These are phyloP conservation scores for Cataglyphis rosenhaueri DNA, from an alignment of 2,888 invertebrate genomes.

Conservation along the genomic window DNA sequence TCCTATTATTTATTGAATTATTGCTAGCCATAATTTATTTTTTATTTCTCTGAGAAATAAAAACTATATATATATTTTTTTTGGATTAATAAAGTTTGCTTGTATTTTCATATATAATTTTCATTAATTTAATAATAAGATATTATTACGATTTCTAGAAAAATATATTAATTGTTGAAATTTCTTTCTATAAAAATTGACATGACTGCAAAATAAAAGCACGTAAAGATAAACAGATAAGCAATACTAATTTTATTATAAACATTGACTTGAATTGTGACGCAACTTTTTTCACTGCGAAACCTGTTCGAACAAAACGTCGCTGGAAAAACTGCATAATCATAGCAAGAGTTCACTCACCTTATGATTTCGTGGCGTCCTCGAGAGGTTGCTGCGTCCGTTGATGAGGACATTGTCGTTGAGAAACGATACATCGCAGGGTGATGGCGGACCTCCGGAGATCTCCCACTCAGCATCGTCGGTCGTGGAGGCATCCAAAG, in stretches of 20 bases:
- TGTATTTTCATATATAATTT: not conserved
- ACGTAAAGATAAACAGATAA: not conserved
- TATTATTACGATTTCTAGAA: not conserved
- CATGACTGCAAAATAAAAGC: not conserved
- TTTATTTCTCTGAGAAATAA: not conserved
- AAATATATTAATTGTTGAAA: not conserved
- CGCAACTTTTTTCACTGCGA: slow-evolving; percentile 2
- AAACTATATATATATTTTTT: not conserved
- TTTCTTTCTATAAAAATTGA: not conserved
- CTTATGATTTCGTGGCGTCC: slow-evolving; percentile 88
- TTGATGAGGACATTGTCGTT: slow-evolving; percentile 96
- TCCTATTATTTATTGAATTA: not conserved
- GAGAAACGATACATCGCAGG: slow-evolving; percentile 93
- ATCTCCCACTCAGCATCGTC: slow-evolving; percentile 87
- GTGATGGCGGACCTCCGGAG: slow-evolving; percentile 90
- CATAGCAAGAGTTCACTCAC: slow-evolving; percentile 82
- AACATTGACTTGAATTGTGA: not conserved
- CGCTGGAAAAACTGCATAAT: slow-evolving; percentile 19
- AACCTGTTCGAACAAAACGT: not conserved
- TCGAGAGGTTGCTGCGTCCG: slow-evolving; percentile 93
- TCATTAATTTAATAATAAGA: not conserved
- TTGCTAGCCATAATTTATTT: not conserved
- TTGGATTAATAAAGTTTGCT: not conserved
- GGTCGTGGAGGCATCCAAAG: slow-evolving; percentile 88
- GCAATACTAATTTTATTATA: not conserved